These are phyloP conservation scores for Symphodus melops DNA, from an alignment of 2,113 vertebrate genomes.

Conservation along the genomic window DNA sequence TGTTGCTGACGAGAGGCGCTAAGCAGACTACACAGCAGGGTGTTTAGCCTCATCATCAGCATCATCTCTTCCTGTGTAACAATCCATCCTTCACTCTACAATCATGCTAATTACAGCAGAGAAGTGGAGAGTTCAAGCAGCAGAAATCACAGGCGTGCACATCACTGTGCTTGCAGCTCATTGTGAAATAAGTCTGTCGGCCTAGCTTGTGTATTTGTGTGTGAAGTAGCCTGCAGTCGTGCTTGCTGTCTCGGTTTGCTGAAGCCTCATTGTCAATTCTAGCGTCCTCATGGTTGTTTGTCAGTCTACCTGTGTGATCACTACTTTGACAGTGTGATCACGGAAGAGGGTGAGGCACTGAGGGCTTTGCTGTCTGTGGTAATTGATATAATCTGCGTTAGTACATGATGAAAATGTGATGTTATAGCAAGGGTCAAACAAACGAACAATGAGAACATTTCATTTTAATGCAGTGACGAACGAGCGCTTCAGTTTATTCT, in stretches of 20 bases:
- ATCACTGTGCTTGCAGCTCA: neutral
- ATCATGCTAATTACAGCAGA: conserved; percentile 70
- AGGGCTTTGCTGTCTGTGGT: neutral
- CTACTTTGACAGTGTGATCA: too few relatives aligned
- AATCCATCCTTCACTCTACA: conserved; percentile 57
- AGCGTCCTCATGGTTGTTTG: too few relatives aligned
- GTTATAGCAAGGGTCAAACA: neutral
- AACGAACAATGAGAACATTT: neutral
- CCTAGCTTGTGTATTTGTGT: too few relatives aligned
- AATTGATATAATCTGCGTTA: neutral
- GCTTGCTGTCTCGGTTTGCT: too few relatives aligned
- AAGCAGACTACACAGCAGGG: conserved; percentile 46
- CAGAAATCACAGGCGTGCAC: neutral
- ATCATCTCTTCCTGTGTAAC: conserved; percentile 57
- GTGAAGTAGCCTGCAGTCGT: too few relatives aligned
- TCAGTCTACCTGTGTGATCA: neutral
- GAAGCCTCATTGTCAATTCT: too few relatives aligned
- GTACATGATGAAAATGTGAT: neutral
- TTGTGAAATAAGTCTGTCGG: too few relatives aligned
- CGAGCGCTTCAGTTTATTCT: neutral
- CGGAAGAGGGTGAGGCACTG: too few relatives aligned
- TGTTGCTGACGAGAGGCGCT: conserved; percentile 55
- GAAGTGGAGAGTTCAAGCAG: conserved; percentile 24
- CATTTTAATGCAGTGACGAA: neutral
- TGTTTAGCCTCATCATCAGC: conserved; percentile 73